phyloP scores from a whole-genome alignment of 2,888 invertebrate genomes.

The Coenonympha glycerion region DNA sequence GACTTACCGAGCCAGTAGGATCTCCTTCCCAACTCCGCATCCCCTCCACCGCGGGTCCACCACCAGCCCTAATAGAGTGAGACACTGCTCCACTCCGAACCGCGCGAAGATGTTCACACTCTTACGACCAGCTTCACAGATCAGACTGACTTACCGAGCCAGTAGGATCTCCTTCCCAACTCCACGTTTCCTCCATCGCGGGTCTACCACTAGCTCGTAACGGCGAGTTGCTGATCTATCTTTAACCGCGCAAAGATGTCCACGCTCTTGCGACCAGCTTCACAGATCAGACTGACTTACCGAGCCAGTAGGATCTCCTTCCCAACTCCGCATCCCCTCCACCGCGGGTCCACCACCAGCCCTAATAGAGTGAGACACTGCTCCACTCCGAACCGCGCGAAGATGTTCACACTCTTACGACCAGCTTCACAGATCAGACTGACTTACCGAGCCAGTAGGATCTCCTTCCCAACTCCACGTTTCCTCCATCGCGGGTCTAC shows the following conservation, averaged over 20 bases:
- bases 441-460: slow-evolving; percentile 29
- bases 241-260: slow-evolving; percentile 57
- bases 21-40: slow-evolving; percentile 45
- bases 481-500: slow-evolving; percentile 64
- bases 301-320: background rate
- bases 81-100: slow-evolving; percentile 49
- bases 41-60: slow-evolving; percentile 65
- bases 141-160: slow-evolving; percentile 38
- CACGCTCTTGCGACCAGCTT: slow-evolving; percentile 54
- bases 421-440: slow-evolving; percentile 66
- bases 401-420: slow-evolving; percentile 54
- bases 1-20: slow-evolving; percentile 30
- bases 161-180: slow-evolving; percentile 41
- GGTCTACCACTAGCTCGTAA: slow-evolving; percentile 68
- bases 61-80: slow-evolving; percentile 67
- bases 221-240: slow-evolving; percentile 61
- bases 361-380: slow-evolving; percentile 63
- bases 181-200: slow-evolving; percentile 56
- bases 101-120: slow-evolving; percentile 56
- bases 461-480: slow-evolving; percentile 46
- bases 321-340: slow-evolving; percentile 63
- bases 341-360: slow-evolving; percentile 60
- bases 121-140: slow-evolving; percentile 57
- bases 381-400: slow-evolving; percentile 48
- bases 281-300: slow-evolving; percentile 57